Evolutionary conservation across 2,797 vertebrate genomes (phyloP).

Genomic region (Peromyscus aztecus): DNA sequence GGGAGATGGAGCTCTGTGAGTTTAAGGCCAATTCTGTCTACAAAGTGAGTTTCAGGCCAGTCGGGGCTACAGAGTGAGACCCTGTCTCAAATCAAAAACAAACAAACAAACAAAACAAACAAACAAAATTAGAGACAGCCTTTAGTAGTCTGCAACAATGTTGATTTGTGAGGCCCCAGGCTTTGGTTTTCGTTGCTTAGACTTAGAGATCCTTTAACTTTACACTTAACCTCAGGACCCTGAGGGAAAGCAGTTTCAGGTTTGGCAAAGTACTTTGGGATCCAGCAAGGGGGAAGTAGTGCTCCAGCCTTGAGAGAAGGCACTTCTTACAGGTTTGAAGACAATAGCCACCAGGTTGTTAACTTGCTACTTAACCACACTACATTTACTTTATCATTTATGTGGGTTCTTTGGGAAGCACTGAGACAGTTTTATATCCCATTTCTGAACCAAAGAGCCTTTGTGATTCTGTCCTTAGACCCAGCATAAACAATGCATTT

Average conservation of each 20-base stretch:
- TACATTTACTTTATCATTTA: conserved; percentile 45
- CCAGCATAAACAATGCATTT: neutral
- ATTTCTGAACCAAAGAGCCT: conserved; percentile 69
- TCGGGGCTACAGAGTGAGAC: no score
- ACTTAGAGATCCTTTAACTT: conserved; percentile 50
- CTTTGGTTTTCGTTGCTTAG: conserved; percentile 5
- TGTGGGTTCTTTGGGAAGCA: conserved; percentile 26
- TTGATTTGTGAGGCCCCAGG: neutral
- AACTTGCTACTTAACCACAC: conserved; percentile 48
- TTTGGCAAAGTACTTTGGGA: neutral
- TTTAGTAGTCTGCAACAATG: neutral
- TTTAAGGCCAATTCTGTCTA: neutral
- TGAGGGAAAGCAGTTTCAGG: neutral
- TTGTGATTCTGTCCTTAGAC: neutral
- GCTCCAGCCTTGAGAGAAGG: neutral
- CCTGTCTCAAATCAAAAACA: neutral
- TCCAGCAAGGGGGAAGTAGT: neutral
- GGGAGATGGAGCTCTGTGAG: neutral
- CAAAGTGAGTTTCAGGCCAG: neutral
- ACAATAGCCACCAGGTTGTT: conserved; percentile 43
- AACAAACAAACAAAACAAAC: no score
- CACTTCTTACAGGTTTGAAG: neutral
- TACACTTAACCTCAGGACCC: neutral
- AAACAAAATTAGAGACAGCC: neutral
- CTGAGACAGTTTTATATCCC: conserved; percentile 74